Conservation (phyloP, 2,797 vertebrate species). For the Gymnocypris eckloni region DNA sequence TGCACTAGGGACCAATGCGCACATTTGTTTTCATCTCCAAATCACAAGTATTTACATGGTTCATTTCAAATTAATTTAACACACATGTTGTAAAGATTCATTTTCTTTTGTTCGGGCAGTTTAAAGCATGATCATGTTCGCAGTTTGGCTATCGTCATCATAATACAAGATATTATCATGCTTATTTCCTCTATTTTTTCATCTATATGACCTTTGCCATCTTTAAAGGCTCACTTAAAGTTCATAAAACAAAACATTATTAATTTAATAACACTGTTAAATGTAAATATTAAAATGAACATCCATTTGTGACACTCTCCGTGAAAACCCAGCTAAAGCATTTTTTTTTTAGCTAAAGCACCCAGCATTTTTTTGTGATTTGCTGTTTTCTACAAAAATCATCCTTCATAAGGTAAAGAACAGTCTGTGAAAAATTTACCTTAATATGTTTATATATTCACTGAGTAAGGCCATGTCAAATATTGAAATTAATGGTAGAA, state of each 20-base stretch:
- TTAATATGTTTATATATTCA: too few species aligned
- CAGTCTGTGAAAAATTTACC: too few species aligned
- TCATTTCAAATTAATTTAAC: constrained; percentile 25
- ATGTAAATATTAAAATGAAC: neutral
- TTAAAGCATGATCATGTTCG: neutral
- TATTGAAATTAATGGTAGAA: too few species aligned
- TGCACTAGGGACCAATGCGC: neutral
- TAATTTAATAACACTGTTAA: neutral
- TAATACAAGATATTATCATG: neutral
- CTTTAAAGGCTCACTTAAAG: neutral
- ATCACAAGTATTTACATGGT: constrained; percentile 22
- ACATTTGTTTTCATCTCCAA: constrained; percentile 33
- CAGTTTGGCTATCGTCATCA: neutral
- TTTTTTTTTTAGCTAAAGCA: too few species aligned
- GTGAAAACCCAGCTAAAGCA: too few species aligned
- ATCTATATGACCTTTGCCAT: neutral
- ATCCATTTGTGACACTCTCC: neutral
- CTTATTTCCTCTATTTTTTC: neutral
- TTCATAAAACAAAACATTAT: neutral
- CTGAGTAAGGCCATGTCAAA: too few species aligned
- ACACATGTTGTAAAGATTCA: constrained; percentile 8
- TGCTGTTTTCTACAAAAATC: too few species aligned
- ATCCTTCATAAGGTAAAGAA: too few species aligned
- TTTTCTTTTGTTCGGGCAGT: constrained; percentile 5
- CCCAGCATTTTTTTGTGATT: too few species aligned